Evolutionary conservation across 2,797 vertebrate genomes (phyloP).

Genomic region (Enteromius treurensis): DNA sequence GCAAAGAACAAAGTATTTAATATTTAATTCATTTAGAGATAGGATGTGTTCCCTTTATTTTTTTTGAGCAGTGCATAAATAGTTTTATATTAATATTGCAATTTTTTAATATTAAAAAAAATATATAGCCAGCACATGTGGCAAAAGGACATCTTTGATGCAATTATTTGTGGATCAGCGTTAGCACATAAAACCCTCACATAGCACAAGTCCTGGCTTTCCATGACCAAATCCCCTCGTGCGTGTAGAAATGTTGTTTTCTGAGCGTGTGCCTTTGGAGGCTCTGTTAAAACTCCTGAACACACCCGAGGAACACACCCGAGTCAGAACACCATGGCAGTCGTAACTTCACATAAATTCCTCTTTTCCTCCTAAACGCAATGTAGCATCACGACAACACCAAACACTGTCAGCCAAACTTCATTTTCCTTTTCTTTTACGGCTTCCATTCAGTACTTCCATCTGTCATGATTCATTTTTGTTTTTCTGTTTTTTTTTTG

Average conservation of each 20-base stretch:
- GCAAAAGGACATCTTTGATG: slow-evolving; percentile 30
- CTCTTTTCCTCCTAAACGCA: slow-evolving; percentile 26
- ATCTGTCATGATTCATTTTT: slow-evolving; percentile 55
- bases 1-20: no score
- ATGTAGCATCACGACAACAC: slow-evolving; percentile 40
- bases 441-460: slow-evolving; percentile 48
- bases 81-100: background rate
- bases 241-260: slow-evolving; percentile 29
- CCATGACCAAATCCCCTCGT: slow-evolving; percentile 26
- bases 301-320: slow-evolving; percentile 62
- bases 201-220: slow-evolving; percentile 6
- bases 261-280: background rate
- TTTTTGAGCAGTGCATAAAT: no score
- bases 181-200: slow-evolving; percentile 8
- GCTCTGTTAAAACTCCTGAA: slow-evolving; percentile 45
- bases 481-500: slow-evolving; percentile 48
- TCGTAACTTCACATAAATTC: slow-evolving; percentile 19
- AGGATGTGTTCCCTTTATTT: no score
- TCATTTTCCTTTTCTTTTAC: slow-evolving; percentile 66
- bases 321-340: slow-evolving; percentile 21
- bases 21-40: no score
- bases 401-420: slow-evolving; percentile 55
- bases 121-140: background rate
- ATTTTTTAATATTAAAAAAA: background rate
- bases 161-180: slow-evolving; percentile 43